Evolutionary conservation across 2,113 vertebrate species (phyloP), one percentile per base, ranked within the genome.

Genomic region (Eleginops maclovinus): DNA sequence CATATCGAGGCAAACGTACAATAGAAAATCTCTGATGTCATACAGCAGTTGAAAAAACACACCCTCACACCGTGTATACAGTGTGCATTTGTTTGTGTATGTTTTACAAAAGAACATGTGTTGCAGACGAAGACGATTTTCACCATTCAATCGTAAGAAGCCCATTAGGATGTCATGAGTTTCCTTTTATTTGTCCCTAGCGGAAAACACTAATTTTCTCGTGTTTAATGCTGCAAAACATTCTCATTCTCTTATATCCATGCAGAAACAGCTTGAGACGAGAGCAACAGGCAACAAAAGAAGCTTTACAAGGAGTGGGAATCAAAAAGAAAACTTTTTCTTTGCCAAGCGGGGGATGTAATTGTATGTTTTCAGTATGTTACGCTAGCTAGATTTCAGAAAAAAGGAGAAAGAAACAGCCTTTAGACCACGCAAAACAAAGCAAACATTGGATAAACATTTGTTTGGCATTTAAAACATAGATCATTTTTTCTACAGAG

Each of bases 11-110:
- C 4, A 28, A 90, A 87, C 78, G 79, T 50, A 55, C 63, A 53
- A 76, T 79, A 77, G 75, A 80, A 88, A 82, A 87, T 81, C n/a
- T 79, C 67, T 68, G 46, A 78, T 59, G 64, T 59, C 74, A 65
- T 51, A 67, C 44, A 6, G 28, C 58, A 16, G 55, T 72, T 28
- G 40, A 17, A 87, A 72, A 77, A 44, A 67, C 21, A 36, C 28
- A 51, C 67, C 72, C 24, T 64, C n/a, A 46, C n/a, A 51, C 8
- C 31, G 21, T 47, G 22, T 13, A 19, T 22, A 12, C n/a, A 13
- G 17, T 17, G 31, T 56, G 60, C 11, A 26, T 78, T 63, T 65
- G 22, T n/a, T 28, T 14, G 10, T 16, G 10, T 21, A 4, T 36
- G 31, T 8, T 21, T 47, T 58, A 12, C 19, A 66, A 47, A 60